These are phyloP conservation scores for Phasianus colchicus DNA, from an alignment of 2,113 vertebrate species.

Conservation along the genomic window DNA sequence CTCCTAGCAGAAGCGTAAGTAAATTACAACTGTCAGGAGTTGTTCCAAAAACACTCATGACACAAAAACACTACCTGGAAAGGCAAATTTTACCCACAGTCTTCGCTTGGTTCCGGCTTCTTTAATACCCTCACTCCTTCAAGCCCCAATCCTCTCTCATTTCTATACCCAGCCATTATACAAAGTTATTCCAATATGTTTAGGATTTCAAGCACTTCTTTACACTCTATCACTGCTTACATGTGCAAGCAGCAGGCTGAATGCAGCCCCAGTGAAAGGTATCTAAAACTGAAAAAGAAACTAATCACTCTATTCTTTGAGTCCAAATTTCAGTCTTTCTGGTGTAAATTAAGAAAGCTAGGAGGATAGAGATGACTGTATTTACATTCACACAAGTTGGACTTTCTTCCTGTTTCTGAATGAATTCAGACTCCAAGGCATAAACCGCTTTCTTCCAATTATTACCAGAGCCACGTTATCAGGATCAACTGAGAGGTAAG, in stretches of 20 bases:
- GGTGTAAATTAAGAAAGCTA: not conserved
- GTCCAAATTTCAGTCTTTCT: not conserved
- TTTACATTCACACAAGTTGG: not conserved
- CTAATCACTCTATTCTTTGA: not conserved
- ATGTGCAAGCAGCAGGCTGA: not conserved
- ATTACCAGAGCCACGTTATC: not conserved
- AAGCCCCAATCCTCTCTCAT: not conserved
- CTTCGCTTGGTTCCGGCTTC: not conserved
- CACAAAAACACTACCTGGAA: too few species aligned
- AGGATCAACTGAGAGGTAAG: not conserved
- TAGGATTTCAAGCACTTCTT: not conserved
- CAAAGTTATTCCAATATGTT: not conserved
- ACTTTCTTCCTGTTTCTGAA: not conserved
- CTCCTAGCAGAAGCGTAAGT: not conserved
- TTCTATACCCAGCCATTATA: not conserved
- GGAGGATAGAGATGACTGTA: not conserved
- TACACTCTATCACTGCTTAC: not conserved
- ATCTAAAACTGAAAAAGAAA: not conserved
- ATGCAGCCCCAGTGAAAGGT: not conserved
- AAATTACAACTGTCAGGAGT: not conserved
- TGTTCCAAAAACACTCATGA: not conserved
- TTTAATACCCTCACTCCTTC: fast-evolving
- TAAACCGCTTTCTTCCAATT: not conserved
- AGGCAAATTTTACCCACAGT: not conserved
- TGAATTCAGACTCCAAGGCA: not conserved